These are phyloP conservation scores for Alentia gelatinosa DNA, from an alignment of 2,888 invertebrate species.

Conservation along the genomic window DNA sequence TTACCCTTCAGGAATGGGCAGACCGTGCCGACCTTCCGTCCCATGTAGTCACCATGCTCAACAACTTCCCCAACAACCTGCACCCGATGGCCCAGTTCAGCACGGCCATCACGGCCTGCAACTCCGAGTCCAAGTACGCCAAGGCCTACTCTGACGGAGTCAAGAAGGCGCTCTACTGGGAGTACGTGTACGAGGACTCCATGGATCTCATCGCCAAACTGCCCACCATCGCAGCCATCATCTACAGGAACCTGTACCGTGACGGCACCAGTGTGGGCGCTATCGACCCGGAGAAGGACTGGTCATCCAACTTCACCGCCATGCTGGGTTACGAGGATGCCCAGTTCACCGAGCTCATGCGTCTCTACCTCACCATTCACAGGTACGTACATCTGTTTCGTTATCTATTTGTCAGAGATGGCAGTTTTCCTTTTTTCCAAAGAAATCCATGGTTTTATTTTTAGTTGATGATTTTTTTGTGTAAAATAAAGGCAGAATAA, in stretches of 20 bases:
- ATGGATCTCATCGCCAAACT: conserved; percentile 97
- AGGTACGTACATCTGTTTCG: conserved; percentile 82
- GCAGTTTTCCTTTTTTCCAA: no score
- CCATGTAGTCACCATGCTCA: conserved; percentile 95
- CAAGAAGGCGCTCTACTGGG: conserved; percentile 95
- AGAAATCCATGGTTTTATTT: no score
- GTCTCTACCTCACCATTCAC: conserved; percentile 96
- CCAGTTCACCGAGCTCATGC: conserved; percentile 92
- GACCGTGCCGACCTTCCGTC: conserved; percentile 92
- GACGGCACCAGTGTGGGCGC: conserved; percentile 93
- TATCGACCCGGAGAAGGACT: conserved; percentile 93
- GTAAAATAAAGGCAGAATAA: no score
- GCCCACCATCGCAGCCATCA: conserved; percentile 95
- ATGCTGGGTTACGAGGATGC: conserved; percentile 93
- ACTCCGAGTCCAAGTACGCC: conserved; percentile 95
- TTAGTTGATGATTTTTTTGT: no score
- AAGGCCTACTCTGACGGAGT: conserved; percentile 94
- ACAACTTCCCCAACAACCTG: conserved; percentile 92
- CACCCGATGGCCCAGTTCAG: conserved; percentile 98
- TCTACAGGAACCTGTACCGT: conserved; percentile 91
- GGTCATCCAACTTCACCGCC: conserved; percentile 92
- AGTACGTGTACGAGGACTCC: conserved; percentile 93
- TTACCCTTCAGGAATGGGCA: conserved; percentile 93
- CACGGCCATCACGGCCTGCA: conserved; percentile 93
- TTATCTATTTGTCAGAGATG: no score